phyloP scores from a whole-genome alignment of 2,113 vertebrate genomes.

The Paedocypris sp. region DNA sequence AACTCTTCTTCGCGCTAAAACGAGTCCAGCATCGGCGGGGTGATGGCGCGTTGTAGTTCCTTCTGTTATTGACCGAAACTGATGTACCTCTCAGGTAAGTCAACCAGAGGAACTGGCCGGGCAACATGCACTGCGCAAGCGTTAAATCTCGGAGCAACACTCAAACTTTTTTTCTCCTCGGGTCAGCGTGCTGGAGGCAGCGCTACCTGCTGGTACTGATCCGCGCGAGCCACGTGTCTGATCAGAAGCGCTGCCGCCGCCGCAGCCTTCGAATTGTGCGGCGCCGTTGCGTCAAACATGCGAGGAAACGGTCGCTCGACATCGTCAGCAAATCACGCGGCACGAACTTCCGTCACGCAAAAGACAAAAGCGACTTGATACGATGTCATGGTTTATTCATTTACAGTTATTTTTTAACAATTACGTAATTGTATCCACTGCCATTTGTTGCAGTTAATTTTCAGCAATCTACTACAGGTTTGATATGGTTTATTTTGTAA shows the following conservation, averaged over 20 bases:
- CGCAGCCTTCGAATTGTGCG: not conserved
- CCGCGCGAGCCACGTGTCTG: not conserved
- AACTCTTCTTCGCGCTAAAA: not conserved
- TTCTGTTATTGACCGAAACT: constrained; percentile 50
- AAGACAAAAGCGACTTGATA: not conserved
- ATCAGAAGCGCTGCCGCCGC: not conserved
- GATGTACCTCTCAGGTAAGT: constrained; percentile 61
- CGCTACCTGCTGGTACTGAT: constrained; percentile 55
- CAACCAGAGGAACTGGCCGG: constrained; percentile 66
- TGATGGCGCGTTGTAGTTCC: not conserved
- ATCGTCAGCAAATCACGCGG: not conserved
- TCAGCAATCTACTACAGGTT: too few relatives aligned
- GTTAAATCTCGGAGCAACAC: constrained; percentile 48
- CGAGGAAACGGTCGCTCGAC: not conserved
- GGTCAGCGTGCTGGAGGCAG: constrained; percentile 34
- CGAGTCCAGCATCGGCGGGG: not conserved
- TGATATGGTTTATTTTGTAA: too few relatives aligned
- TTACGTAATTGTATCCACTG: too few relatives aligned
- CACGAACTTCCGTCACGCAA: not conserved
- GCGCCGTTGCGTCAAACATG: not conserved
- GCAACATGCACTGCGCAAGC: constrained; percentile 64
- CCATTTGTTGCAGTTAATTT: too few relatives aligned
- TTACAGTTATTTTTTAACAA: too few relatives aligned
- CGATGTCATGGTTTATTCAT: not conserved
- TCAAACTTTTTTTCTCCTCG: constrained; percentile 56